Base-by-base conservation (phyloP, 2,888 invertebrate species). In the Nomada ruficornis region DNA sequence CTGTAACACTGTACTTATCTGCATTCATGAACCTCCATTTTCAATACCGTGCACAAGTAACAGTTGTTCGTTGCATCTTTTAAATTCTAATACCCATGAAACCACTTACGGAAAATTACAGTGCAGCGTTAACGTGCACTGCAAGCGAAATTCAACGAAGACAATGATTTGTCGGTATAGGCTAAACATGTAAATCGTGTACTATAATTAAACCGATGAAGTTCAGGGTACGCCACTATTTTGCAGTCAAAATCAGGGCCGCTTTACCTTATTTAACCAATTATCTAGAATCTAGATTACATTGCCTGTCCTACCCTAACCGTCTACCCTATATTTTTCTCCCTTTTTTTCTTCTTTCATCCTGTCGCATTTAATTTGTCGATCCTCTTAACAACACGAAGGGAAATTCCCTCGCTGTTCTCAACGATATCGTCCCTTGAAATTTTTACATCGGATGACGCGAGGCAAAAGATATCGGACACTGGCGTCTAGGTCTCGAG, bases 381-480 rank as follows among this genome's bases (percentile, higher is more conserved):
- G 26, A 13, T 44, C 11, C 29, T 44, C 2, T 9, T 18, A 42
- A 9, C 20, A 7, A n/a, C 3, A n/a, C 10, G n/a, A 3, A 26
- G 44, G 57, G 29, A 65, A 70, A 59, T 26, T 67, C 59, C 52
- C 68, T 79, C 64, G 74, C 65, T 77, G 82, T 86, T 81, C 74
- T 55, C 70, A 11, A 70, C 76, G 70, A 77, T 84, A 84, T 85
- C 85, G 84, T 85, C 77, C 71, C 78, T 85, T 76, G 72, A 42
- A n/a, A 59, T 71, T 80, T 77, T 80, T 77, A 80, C 63, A 55
- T 62, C 36, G 13, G 0, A 1, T 55, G 20, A 26, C 13, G 15
- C 29, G 23, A 42, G 47, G 13, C 20, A 20, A 26, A 36, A 71
- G 69, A 76, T 80, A 82, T 80, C 64, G 57, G n/a, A 70, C 29